Percentiles rank a stretch among this genome's conserved stretches.
Conservation (phyloP, 2,797 vertebrate genomes). For the Agapornis canus region DNA sequence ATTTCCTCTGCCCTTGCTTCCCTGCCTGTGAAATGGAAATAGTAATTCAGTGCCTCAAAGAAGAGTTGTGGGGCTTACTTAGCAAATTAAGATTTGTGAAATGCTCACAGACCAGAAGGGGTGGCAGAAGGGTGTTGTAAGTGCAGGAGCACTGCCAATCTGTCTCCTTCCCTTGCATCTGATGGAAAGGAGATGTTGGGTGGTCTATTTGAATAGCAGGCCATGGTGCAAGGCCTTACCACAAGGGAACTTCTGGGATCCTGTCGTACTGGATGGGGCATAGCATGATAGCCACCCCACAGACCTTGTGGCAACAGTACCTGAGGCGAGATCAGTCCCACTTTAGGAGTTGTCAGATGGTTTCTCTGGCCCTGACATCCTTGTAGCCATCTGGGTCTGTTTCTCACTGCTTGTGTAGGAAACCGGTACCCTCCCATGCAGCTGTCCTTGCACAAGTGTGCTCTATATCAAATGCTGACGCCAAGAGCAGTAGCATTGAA, state of each 20-base stretch:
- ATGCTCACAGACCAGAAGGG: not conserved
- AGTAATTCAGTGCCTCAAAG: not conserved
- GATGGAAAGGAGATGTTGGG: not conserved
- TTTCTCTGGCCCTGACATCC: not conserved
- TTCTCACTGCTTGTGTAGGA: not conserved
- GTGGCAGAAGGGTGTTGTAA: not conserved
- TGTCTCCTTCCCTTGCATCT: not conserved
- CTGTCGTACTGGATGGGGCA: not conserved
- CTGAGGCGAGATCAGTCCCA: rapidly evolving
- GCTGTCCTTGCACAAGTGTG: not conserved
- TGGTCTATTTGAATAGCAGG: not conserved
- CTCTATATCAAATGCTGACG: not conserved
- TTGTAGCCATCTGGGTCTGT: not conserved
- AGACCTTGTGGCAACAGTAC: not conserved
- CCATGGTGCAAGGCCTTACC: rapidly evolving
- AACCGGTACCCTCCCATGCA: not conserved
- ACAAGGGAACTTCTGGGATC: not conserved
- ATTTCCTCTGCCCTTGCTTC: rapidly evolving
- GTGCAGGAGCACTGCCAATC: not conserved
- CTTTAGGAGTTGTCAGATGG: too few species aligned
- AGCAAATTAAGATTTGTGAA: not conserved
- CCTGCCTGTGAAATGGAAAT: not conserved
- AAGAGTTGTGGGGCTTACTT: not conserved
- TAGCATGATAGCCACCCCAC: not conserved
- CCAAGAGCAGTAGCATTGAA: not conserved